phyloP scores from a whole-genome alignment of 2,113 vertebrate genomes.

The Syrmaticus mikado region DNA sequence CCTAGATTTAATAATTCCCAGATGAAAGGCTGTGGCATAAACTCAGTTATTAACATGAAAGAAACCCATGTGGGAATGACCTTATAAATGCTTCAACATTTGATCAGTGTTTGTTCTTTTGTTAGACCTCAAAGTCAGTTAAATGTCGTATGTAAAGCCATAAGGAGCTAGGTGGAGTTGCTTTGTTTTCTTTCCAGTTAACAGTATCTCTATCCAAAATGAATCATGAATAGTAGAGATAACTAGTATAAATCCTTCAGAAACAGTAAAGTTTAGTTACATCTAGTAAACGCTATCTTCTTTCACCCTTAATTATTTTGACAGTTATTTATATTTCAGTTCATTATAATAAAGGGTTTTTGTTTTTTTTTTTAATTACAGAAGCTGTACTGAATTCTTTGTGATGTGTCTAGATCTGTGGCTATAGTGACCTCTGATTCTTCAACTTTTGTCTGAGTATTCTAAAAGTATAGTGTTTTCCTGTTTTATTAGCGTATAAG shows the following conservation, averaged over 20 bases:
- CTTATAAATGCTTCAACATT: constrained; percentile 39
- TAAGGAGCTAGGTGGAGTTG: not conserved
- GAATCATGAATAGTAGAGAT: not conserved
- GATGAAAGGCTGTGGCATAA: not conserved
- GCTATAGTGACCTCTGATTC: not conserved
- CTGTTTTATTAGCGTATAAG: constrained; percentile 12
- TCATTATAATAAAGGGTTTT: not conserved
- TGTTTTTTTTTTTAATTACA: not conserved
- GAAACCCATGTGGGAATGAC: constrained; percentile 6
- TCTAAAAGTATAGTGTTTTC: constrained; percentile 30
- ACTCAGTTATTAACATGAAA: not conserved
- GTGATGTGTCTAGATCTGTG: not conserved
- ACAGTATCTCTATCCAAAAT: not conserved
- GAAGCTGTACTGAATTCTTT: not conserved
- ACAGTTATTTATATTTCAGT: not conserved
- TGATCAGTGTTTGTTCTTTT: constrained; percentile 19
- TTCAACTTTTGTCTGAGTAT: constrained; percentile 6
- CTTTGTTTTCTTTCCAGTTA: not conserved
- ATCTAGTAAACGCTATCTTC: not conserved
- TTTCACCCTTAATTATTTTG: not conserved
- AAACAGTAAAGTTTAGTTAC: not conserved
- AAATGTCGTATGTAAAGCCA: not conserved
- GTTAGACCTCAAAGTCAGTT: constrained; percentile 34
- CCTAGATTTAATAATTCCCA: constrained; percentile 7
- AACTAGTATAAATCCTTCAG: not conserved